phyloP scores from a whole-genome alignment of 2,888 invertebrate genomes.

The Tenthredo livida region DNA sequence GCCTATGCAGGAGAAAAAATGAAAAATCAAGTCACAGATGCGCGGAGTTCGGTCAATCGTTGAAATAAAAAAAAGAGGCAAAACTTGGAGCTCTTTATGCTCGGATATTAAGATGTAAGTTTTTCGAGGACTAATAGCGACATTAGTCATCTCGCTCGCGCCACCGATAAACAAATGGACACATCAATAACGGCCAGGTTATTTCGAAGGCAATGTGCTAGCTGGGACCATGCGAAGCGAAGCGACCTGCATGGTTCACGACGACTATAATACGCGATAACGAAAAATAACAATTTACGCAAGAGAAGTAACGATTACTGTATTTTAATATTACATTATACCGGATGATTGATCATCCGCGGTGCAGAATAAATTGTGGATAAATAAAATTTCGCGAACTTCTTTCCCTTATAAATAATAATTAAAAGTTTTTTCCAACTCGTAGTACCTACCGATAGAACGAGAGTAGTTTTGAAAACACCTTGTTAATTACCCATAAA shows the following conservation, averaged over 20 bases:
- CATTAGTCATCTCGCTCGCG: conserved; percentile 74
- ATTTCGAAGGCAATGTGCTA: conserved; percentile 41
- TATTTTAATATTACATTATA: background rate
- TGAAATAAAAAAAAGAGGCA: conserved; percentile 40
- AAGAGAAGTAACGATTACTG: background rate
- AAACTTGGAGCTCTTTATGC: conserved; percentile 43
- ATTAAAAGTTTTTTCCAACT: conserved; percentile 41
- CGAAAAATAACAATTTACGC: background rate
- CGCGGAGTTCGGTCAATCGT: conserved; percentile 5
- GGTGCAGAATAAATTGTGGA: background rate
- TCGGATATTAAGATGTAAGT: conserved; percentile 68
- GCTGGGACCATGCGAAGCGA: background rate
- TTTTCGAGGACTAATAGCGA: conserved; percentile 72
- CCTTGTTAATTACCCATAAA: conserved; percentile 50
- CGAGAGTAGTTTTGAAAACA: conserved; percentile 27
- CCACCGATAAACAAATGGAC: conserved; percentile 74
- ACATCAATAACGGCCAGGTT: conserved; percentile 70
- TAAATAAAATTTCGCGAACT: background rate
- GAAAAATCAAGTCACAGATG: conserved; percentile 1
- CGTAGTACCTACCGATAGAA: conserved; percentile 44
- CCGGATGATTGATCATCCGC: background rate
- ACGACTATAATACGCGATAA: background rate
- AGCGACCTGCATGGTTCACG: background rate
- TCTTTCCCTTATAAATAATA: conserved; percentile 41
- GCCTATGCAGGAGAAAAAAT: background rate